Evolutionary conservation across 2,888 invertebrate species (phyloP).

Genomic region (Trichogramma evanescens): DNA sequence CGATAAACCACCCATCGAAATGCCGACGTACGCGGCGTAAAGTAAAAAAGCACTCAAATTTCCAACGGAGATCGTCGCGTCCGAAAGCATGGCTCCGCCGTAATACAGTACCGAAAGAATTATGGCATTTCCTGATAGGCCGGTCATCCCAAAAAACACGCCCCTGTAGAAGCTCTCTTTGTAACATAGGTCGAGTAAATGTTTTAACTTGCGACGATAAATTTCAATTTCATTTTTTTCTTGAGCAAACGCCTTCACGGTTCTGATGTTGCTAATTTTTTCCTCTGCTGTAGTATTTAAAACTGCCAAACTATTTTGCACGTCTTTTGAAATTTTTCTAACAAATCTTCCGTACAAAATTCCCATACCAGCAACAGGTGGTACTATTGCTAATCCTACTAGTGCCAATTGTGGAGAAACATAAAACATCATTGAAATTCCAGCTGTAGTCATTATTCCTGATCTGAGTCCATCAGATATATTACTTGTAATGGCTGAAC

Average conservation of each 20-base stretch:
- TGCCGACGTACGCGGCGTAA: slow-evolving; percentile 89
- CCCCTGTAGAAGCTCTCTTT: slow-evolving; percentile 83
- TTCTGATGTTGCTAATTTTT: slow-evolving; percentile 82
- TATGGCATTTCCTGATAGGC: slow-evolving; percentile 82
- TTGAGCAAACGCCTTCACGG: slow-evolving; percentile 87
- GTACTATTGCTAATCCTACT: slow-evolving; percentile 81
- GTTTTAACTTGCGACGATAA: slow-evolving; percentile 63
- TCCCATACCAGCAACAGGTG: slow-evolving; percentile 79
- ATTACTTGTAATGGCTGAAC: slow-evolving; percentile 86
- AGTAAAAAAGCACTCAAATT: slow-evolving; percentile 87
- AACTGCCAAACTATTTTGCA: slow-evolving; percentile 66
- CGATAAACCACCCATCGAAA: slow-evolving; percentile 83
- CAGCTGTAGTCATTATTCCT: slow-evolving; percentile 75
- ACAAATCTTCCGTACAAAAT: slow-evolving; percentile 79
- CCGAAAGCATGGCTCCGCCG: slow-evolving; percentile 82
- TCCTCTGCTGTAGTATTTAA: slow-evolving; percentile 67
- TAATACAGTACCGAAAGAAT: slow-evolving; percentile 87
- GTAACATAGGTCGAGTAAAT: slow-evolving; percentile 71
- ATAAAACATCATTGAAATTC: slow-evolving; percentile 93
- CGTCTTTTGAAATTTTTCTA: slow-evolving; percentile 70
- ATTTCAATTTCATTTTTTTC: slow-evolving; percentile 68
- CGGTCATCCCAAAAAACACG: slow-evolving; percentile 85
- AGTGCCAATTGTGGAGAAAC: slow-evolving; percentile 83
- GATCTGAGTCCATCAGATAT: slow-evolving; percentile 91
- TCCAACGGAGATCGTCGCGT: slow-evolving; percentile 72